Evolutionary conservation across 2,888 invertebrate species (phyloP).

Genomic region (Drosophila anomalata): DNA sequence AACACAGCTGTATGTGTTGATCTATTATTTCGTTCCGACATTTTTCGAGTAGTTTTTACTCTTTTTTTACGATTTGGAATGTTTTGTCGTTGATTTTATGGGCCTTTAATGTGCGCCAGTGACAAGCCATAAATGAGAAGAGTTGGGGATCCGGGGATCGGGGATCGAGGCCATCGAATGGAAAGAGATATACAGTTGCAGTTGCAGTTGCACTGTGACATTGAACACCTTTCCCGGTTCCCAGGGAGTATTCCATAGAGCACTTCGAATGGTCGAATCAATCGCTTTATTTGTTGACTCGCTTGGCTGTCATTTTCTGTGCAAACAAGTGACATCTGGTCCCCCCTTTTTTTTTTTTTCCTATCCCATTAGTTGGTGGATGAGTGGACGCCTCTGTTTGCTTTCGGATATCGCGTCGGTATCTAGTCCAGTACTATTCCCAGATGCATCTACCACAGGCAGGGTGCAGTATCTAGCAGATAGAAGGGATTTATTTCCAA

Average conservation of each 20-base stretch:
- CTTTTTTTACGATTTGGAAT: conserved; percentile 38
- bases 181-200: background rate
- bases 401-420: background rate
- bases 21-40: conserved; percentile 18
- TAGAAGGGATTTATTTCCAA: background rate
- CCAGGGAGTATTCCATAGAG: conserved; percentile 34
- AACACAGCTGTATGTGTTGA: conserved; percentile 1
- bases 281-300: conserved; percentile 34
- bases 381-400: conserved; percentile 37
- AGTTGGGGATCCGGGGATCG: no score
- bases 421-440: conserved; percentile 10
- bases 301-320: conserved; percentile 36
- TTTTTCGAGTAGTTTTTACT: conserved; percentile 19
- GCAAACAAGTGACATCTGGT: conserved; percentile 77
- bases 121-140: conserved; percentile 14
- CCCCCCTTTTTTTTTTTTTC: conserved; percentile 4
- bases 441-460: conserved; percentile 12
- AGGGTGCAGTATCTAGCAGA: background rate
- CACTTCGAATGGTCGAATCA: conserved; percentile 28
- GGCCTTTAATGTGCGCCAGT: conserved; percentile 57
- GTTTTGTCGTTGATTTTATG: conserved; percentile 55
- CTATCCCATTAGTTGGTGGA: conserved; percentile 1
- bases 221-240: conserved; percentile 47
- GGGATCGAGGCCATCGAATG: background rate
- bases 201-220: conserved; percentile 22